phyloP scores from a whole-genome alignment of 2,797 vertebrate species.

The Lithobates pipiens region DNA sequence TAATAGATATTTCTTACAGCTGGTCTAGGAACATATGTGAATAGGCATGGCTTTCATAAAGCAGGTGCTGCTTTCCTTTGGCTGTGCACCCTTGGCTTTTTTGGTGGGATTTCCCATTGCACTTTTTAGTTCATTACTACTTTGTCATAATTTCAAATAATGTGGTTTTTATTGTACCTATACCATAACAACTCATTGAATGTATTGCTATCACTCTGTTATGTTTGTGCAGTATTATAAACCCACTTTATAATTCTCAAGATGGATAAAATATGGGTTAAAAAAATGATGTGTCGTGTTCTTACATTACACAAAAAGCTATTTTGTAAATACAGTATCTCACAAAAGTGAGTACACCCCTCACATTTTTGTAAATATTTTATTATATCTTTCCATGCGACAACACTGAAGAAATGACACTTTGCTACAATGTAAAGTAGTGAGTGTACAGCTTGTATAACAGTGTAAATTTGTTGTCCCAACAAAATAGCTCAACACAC shows the following conservation, averaged over 20 bases:
- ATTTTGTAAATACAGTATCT: neutral
- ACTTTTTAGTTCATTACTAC: conserved; percentile 43
- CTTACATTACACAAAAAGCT: neutral
- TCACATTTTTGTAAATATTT: too few relatives aligned
- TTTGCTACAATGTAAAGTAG: too few relatives aligned
- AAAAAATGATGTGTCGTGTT: neutral
- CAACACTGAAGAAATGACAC: too few relatives aligned
- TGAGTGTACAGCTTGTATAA: too few relatives aligned
- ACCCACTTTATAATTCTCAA: conserved; percentile 8
- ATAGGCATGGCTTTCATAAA: conserved; percentile 39
- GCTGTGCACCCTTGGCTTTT: conserved; percentile 40
- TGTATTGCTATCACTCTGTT: conserved; percentile 13
- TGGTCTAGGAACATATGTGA: conserved; percentile 24
- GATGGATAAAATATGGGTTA: neutral
- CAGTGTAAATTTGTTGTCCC: too few relatives aligned
- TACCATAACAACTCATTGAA: neutral
- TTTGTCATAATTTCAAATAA: conserved; percentile 36
- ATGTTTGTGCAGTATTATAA: conserved; percentile 49
- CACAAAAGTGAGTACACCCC: too few relatives aligned
- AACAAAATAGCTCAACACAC: too few relatives aligned
- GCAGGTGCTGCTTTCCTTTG: conserved; percentile 36
- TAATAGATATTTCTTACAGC: conserved; percentile 22
- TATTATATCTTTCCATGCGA: too few relatives aligned
- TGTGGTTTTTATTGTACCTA: neutral
- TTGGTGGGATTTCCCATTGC: conserved; percentile 36